Percentiles rank a stretch among this genome's conserved stretches.
These are phyloP conservation scores for Galeopsomyia nigrocyanea DNA, from an alignment of 2,888 invertebrate genomes.

Conservation along the genomic window DNA sequence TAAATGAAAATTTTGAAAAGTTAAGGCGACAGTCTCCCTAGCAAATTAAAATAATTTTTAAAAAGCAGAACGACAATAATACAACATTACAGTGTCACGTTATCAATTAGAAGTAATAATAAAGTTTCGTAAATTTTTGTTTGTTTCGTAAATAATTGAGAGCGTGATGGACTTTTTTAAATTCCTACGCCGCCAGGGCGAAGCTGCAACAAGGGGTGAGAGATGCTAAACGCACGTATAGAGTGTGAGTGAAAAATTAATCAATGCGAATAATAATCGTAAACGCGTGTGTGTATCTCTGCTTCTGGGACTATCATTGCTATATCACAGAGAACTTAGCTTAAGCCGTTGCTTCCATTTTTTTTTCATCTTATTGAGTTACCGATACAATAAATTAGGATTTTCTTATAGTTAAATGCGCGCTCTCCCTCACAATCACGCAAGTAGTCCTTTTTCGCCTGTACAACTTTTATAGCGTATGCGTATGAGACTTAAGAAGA, in stretches of 20 bases:
- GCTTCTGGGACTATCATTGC: slow-evolving; percentile 59
- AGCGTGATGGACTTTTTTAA: slow-evolving; percentile 41
- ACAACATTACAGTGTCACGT: slow-evolving; percentile 13
- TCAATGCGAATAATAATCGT: slow-evolving; percentile 53
- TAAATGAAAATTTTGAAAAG: slow-evolving; percentile 34
- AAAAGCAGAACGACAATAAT: slow-evolving; percentile 15
- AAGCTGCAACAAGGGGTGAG: slow-evolving; percentile 46
- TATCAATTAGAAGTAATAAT: slow-evolving; percentile 34
- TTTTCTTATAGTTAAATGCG: slow-evolving; percentile 58
- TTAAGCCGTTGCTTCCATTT: slow-evolving; percentile 46
- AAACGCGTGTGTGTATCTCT: slow-evolving; percentile 58
- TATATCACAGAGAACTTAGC: slow-evolving; percentile 66
- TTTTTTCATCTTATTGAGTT: slow-evolving; percentile 49
- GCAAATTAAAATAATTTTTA: slow-evolving; percentile 35
- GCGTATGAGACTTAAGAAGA: slow-evolving; percentile 32
- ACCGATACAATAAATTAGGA: slow-evolving; percentile 62
- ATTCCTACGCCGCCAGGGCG: slow-evolving; percentile 49
- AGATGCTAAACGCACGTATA: slow-evolving; percentile 47
- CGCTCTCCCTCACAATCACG: slow-evolving; percentile 46
- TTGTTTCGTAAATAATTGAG: slow-evolving; percentile 24
- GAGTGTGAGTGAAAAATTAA: slow-evolving; percentile 44
- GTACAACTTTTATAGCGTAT: slow-evolving; percentile 46
- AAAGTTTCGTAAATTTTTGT: slow-evolving; percentile 19
- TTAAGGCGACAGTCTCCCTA: slow-evolving; percentile 37
- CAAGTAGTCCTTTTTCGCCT: slow-evolving; percentile 38